Conservation (phyloP, 2,888 invertebrate genomes). For the Volucella inanis region DNA sequence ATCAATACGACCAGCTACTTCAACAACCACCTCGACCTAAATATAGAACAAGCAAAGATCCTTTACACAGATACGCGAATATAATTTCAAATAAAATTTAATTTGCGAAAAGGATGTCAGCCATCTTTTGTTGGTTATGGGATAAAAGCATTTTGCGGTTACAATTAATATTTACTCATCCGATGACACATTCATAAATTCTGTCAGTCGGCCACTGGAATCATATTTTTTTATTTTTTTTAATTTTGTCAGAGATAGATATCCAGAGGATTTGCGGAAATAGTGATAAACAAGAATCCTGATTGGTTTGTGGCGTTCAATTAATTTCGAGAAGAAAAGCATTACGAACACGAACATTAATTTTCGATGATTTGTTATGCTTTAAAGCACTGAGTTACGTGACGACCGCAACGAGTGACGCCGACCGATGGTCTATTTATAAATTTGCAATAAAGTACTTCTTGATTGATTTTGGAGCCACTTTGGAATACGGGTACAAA, state of each 20-base stretch:
- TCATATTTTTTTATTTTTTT: constrained; percentile 24
- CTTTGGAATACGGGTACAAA: no score
- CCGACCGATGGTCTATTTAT: no score
- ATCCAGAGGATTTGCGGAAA: not conserved
- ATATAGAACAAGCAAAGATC: not conserved
- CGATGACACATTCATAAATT: constrained; percentile 55
- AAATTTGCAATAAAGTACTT: no score
- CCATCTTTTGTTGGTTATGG: constrained; percentile 35
- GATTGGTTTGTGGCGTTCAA: constrained; percentile 63
- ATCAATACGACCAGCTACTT: not conserved
- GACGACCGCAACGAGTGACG: no score
- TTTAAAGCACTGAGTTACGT: constrained; percentile 18
- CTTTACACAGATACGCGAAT: not conserved
- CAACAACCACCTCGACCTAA: no score
- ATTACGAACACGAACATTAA: constrained; percentile 34
- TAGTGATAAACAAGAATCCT: constrained; percentile 24
- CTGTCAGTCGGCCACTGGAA: constrained; percentile 38
- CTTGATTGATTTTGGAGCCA: no score
- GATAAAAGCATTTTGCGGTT: constrained; percentile 30
- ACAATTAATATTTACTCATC: constrained; percentile 53
- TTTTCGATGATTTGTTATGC: constrained; percentile 20
- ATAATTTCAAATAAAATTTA: constrained; percentile 27
- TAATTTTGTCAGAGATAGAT: not conserved
- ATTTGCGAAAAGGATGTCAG: constrained; percentile 33
- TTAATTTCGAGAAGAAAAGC: constrained; percentile 48